Evolutionary conservation across 2,797 vertebrate genomes (phyloP), one percentile per base, ranked within the genome.

Genomic region (Apogon talboti): DNA sequence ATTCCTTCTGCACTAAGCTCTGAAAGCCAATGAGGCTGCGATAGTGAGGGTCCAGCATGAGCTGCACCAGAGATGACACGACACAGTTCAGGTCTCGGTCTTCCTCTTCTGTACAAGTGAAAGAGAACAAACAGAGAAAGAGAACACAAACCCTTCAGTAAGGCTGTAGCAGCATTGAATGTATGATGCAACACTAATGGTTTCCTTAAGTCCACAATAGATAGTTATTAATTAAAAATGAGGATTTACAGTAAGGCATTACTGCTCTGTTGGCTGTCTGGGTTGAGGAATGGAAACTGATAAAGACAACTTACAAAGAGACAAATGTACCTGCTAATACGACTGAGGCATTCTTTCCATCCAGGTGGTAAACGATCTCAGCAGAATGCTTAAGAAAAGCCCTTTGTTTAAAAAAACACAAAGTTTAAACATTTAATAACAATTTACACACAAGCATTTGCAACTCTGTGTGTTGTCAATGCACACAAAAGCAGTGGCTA

Each of bases 1-100:
- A 99, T 79, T 99, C 98, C 90, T 98, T 98, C 92, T 99, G 98
- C 71, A 99, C 93, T 76, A 99, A 93, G 85, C 95, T 95, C 89
- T 99, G 98, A 89, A 99, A 99, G 50, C 98, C 98, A 41, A 78
- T 59, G 24, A 96, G 92, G 74, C 95, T 98, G 76, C 98, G 93
- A 76, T 94, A 98, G 68, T 97, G 93, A 46, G 98, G 96, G 78
- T 99, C 98, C 92, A 96, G 80, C 96, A 99, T 98, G 80, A 99
- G 87, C 93, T 99, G 98, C 59, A 98, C 87, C 65, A 99, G 90
- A 35, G 95, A 96, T 59, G 97, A 95, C 57, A 96, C 85, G 11
- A 96, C 83, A 71, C 98, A 99, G 92, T 93, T 96, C 87, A 99
- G 90, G 88, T 99, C 98, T 74, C 98, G 76, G 79, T 96, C 97